phyloP scores from a whole-genome alignment of 2,888 invertebrate species.

The Hydrotaea diabolus region DNA sequence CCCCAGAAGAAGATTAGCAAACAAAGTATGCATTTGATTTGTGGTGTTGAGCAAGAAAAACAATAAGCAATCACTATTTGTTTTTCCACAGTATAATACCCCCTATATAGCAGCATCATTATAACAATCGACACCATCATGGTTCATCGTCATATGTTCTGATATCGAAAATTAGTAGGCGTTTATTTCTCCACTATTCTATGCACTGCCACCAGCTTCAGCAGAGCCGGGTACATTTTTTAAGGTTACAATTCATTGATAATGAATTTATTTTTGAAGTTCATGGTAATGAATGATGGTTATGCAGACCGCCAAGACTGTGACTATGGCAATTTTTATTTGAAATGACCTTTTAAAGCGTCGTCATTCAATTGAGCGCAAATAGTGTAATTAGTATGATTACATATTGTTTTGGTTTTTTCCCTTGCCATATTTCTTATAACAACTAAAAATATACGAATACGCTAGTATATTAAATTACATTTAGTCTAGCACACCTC shows the following conservation, averaged over 20 bases:
- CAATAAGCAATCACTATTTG: too few relatives aligned
- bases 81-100: too few relatives aligned
- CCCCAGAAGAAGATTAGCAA: background rate
- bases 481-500: background rate
- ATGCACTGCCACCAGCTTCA: too few relatives aligned
- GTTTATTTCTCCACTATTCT: background rate
- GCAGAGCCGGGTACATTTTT: too few relatives aligned
- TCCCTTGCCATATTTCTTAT: too few relatives aligned
- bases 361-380: background rate
- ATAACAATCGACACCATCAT: background rate
- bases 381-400: background rate
- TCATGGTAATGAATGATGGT: too few relatives aligned
- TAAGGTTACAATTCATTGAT: background rate
- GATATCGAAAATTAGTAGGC: background rate
- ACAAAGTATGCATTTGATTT: background rate
- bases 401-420: too few relatives aligned
- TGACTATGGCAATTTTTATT: background rate
- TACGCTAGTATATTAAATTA: background rate
- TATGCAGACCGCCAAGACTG: too few relatives aligned
- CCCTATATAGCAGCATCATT: background rate
- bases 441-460: background rate
- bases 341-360: background rate
- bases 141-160: background rate
- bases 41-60: background rate
- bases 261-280: background rate